Conservation (phyloP, 2,113 vertebrate genomes). For the Coptodon rendalli region DNA sequence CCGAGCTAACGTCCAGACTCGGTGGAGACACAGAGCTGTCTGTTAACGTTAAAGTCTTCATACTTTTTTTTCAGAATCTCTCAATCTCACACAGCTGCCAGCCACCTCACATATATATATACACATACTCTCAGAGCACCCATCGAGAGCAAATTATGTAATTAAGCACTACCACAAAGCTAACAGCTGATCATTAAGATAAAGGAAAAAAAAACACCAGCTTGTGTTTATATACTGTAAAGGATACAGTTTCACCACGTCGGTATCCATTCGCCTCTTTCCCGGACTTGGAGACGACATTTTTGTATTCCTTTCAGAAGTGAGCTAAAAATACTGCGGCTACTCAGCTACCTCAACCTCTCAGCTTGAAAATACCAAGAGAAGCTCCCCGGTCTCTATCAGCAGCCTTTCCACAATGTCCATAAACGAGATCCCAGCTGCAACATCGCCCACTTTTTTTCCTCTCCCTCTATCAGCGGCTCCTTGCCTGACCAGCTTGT, state of each 20-base stretch:
- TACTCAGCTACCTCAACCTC: conserved; percentile 11
- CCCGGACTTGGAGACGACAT: conserved; percentile 99
- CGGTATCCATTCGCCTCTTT: conserved; percentile 98
- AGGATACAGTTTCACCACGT: conserved; percentile 99
- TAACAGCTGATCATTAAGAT: background rate
- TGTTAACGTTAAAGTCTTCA: background rate
- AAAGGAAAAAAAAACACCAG: background rate
- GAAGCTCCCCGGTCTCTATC: conserved; percentile 30
- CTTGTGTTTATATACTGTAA: conserved; percentile 56
- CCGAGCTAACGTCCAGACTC: background rate
- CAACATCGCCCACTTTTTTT: conserved; percentile 54
- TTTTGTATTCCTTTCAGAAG: conserved; percentile 60
- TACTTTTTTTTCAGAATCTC: conserved; percentile 22
- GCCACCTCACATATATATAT: accelerated
- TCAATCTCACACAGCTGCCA: background rate
- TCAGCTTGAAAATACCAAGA: conserved; percentile 9
- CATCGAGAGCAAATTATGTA: background rate
- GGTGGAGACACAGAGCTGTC: background rate
- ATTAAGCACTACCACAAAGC: background rate
- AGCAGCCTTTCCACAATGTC: conserved; percentile 40
- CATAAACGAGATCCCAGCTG: conserved; percentile 28
- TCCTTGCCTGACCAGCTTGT: conserved; percentile 9
- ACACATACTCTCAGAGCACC: background rate
- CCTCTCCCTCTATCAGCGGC: background rate
- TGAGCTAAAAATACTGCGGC: conserved; percentile 68